phyloP scores from a whole-genome alignment of 2,797 vertebrate species.

The Ambastaia sidthimunki region DNA sequence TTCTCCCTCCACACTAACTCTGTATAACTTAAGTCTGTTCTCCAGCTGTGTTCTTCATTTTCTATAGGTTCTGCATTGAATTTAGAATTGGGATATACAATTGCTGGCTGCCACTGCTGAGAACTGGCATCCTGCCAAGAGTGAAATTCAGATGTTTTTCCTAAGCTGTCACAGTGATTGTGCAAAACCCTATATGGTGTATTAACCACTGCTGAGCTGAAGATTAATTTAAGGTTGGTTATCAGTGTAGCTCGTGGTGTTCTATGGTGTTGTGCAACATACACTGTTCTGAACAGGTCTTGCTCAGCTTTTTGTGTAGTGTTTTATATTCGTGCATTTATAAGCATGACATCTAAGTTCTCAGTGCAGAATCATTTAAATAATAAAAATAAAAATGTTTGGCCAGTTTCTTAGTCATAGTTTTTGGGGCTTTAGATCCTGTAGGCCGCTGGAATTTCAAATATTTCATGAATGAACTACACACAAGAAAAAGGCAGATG shows the following conservation, averaged over 20 bases:
- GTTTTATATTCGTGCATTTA: not conserved
- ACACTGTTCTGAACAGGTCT: not conserved
- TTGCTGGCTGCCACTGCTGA: not conserved
- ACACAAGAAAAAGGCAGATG: not conserved
- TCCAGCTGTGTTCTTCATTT: slow-evolving; percentile 18
- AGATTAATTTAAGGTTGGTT: not conserved
- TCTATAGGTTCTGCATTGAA: not conserved
- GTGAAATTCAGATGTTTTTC: not conserved
- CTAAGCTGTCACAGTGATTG: not conserved
- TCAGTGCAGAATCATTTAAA: not conserved
- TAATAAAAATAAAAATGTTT: too few species aligned
- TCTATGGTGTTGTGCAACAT: slow-evolving; percentile 10
- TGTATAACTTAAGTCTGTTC: slow-evolving; percentile 27
- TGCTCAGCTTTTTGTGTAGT: not conserved
- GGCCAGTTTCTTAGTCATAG: too few species aligned
- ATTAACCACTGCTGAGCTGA: not conserved
- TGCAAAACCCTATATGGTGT: not conserved
- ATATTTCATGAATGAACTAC: not conserved
- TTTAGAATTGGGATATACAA: not conserved
- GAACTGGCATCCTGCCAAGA: not conserved
- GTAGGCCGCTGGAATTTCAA: not conserved
- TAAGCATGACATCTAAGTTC: not conserved
- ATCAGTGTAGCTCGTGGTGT: not conserved
- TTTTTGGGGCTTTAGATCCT: not conserved
- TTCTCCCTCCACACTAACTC: not conserved